Base-by-base conservation (phyloP, 1,140 invertebrate species). In the Trinorchestia longiramus region DNA sequence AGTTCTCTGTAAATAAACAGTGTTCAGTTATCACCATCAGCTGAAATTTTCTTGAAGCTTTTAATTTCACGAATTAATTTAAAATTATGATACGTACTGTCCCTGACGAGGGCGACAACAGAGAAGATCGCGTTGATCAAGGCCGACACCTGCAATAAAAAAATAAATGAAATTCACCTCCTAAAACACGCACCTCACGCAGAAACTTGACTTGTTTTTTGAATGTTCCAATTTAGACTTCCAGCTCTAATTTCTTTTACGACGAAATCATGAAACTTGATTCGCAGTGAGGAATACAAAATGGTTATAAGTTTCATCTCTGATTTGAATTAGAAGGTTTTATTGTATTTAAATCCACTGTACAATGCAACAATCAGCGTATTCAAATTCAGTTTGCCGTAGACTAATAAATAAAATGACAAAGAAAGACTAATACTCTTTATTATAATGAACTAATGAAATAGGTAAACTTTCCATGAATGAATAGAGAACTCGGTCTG, bases 141-240 rank as follows among this genome's bases (percentile, higher is more conserved):
- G 19, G 92, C 92, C 47, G 43, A 44, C 44, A 94, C 44, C 92
- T 94, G 92, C 92, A 94, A 94, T 0, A 45, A 45, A 90, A 90
- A 42, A 15, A 42, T 42, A 90, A 90, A 42, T 42, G 87, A 41
- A 42, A 90, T 41, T 0, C 42, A 42, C 62, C 36, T 77, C 28
- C 28, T 77, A 36, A 77, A 19, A 77, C 62, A 3, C 15, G 28
- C 62, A 53, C 19, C 19, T 53, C n/a, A n/a, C n/a, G n/a, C n/a
- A n/a, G 47, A 77, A 77, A 77, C 28, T 36, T 77, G 47, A 53
- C 28, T 77, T 77, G 3, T 23, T 77, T 28, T 6, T 53, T 53
- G 19, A 19, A 53, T 53, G 47, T 53, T 53, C 19, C 47, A 53
- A 8, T 53, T 19, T 53, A 53, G 47, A 53, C 6, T 53, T 53